These are phyloP conservation scores for Sepiola atlantica DNA, from an alignment of 2,888 invertebrate genomes.

Conservation along the genomic window DNA sequence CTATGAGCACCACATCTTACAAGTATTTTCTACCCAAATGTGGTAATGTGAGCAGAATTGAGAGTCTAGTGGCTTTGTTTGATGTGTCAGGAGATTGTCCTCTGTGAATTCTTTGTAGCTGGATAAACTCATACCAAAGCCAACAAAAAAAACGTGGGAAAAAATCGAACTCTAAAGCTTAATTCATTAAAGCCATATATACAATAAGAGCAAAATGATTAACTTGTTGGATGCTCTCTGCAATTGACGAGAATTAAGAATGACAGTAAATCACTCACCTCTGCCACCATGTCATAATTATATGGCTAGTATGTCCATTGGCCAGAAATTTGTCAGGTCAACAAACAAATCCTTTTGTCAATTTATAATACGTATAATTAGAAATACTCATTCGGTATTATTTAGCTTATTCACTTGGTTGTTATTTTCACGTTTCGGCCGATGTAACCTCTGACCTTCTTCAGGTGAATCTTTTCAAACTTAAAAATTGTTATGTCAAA, in stretches of 20 bases:
- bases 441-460: no score
- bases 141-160: neutral
- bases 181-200: neutral
- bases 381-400: neutral
- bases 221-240: conserved; percentile 11
- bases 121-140: neutral
- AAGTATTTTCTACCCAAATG: no score
- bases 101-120: neutral
- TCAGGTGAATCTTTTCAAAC: no score
- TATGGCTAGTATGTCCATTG: neutral
- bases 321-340: neutral
- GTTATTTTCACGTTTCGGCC: no score
- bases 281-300: neutral
- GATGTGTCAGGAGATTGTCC: no score
- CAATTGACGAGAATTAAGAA: neutral
- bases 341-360: neutral
- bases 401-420: no score
- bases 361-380: neutral
- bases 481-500: no score
- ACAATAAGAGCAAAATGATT: neutral
- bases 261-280: neutral
- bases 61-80: no score
- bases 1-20: no score
- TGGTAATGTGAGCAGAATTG: no score
- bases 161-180: neutral